Evolutionary conservation across 2,113 vertebrate species (phyloP).

Genomic region (Merops nubicus): DNA sequence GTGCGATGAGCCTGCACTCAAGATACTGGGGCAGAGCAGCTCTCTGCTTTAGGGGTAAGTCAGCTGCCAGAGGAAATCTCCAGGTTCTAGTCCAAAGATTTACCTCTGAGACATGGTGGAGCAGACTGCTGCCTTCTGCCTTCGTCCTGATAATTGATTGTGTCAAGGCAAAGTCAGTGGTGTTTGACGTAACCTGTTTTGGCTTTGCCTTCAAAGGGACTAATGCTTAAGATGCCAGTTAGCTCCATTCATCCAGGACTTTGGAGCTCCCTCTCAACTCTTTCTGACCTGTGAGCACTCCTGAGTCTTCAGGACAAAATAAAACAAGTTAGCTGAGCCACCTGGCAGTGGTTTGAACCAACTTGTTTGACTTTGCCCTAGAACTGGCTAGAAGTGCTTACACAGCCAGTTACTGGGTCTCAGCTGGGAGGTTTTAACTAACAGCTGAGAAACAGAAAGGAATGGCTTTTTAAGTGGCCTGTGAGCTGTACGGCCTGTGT

Average conservation of each 20-base stretch:
- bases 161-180: background rate
- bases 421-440: conserved; percentile 28
- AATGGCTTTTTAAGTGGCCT: background rate
- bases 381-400: conserved; percentile 62
- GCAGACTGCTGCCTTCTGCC: background rate
- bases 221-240: background rate
- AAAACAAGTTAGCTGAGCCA: conserved; percentile 57
- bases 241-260: background rate
- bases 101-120: background rate
- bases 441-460: background rate
- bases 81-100: background rate
- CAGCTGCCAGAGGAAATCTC: background rate
- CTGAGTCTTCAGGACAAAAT: conserved; percentile 48
- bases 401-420: conserved; percentile 24
- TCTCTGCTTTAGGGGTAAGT: background rate
- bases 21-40: background rate
- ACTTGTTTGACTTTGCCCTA: conserved; percentile 67
- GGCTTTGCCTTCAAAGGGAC: background rate
- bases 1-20: background rate
- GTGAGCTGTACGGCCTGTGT: background rate
- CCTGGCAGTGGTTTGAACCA: conserved; percentile 40
- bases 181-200: background rate
- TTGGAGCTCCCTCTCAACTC: conserved; percentile 41
- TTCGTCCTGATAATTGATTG: background rate
- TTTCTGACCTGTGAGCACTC: conserved; percentile 25